A percentile compares a stretch with the other conserved stretches of the same genome.
phyloP scores from a whole-genome alignment of 2,888 invertebrate genomes.

The Trisateles emortualis region DNA sequence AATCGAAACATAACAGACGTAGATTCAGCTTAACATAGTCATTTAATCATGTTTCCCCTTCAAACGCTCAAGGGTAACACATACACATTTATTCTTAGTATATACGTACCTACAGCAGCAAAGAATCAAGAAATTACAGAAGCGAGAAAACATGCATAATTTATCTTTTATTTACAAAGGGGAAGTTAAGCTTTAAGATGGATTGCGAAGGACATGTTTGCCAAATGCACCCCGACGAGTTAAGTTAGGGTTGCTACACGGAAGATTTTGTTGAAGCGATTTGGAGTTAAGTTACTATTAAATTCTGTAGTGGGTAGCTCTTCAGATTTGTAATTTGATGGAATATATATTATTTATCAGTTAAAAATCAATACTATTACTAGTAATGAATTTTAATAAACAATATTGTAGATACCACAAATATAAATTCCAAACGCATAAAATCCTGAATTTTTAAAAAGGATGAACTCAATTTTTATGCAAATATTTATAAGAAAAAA shows the following conservation, averaged over 20 bases:
- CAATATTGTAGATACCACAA: too few relatives aligned
- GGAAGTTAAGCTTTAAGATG: conserved; percentile 1
- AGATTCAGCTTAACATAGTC: neutral
- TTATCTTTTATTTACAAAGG: neutral
- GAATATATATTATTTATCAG: too few relatives aligned
- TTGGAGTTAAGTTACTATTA: neutral
- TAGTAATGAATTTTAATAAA: too few relatives aligned
- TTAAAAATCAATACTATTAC: too few relatives aligned
- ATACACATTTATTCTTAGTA: neutral
- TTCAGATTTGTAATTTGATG: too few relatives aligned
- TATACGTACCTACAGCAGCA: neutral
- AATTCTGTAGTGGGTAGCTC: too few relatives aligned
- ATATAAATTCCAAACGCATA: too few relatives aligned
- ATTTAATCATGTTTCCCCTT: neutral
- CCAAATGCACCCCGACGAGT: neutral
- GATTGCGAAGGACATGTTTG: conserved; percentile 1
- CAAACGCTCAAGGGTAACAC: neutral
- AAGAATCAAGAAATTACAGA: conserved; percentile 4
- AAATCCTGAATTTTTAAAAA: too few relatives aligned
- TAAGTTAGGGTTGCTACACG: neutral
- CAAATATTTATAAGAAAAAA: too few relatives aligned
- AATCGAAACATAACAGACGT: neutral
- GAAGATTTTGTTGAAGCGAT: neutral
- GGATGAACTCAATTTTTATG: too few relatives aligned
- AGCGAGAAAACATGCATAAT: conserved; percentile 4